Conservation (phyloP, 2,888 invertebrate genomes). For the Dicyrtoma fusca region DNA sequence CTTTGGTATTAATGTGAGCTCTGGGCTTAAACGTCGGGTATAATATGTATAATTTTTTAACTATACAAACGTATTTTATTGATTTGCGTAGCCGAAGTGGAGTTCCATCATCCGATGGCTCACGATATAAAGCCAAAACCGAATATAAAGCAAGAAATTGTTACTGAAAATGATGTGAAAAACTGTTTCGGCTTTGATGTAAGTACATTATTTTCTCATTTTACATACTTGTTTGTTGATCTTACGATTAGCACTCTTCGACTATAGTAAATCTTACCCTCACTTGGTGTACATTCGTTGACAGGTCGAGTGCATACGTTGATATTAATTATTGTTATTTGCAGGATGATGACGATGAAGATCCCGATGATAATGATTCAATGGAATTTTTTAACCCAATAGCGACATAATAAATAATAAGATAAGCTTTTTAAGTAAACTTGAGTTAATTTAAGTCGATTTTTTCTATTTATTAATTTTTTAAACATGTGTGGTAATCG, state of each 20-base stretch:
- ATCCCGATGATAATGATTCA: slow-evolving; percentile 49
- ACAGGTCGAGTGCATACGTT: not conserved
- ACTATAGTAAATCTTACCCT: too few species aligned
- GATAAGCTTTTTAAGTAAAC: too few species aligned
- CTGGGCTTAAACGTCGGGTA: too few species aligned
- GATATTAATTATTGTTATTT: slow-evolving; percentile 24
- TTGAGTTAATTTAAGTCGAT: too few species aligned
- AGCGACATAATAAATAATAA: slow-evolving; percentile 12
- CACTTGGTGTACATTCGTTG: too few species aligned
- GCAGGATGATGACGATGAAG: slow-evolving; percentile 57
- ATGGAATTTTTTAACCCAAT: slow-evolving; percentile 49
- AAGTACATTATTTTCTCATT: slow-evolving; percentile 58
- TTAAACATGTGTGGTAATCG: too few species aligned
- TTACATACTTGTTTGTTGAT: too few species aligned
- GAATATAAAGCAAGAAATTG: slow-evolving; percentile 60
- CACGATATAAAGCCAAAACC: slow-evolving; percentile 49
- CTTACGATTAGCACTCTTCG: too few species aligned
- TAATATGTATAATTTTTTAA: slow-evolving; percentile 58
- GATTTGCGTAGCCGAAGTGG: slow-evolving; percentile 56
- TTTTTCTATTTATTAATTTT: too few species aligned
- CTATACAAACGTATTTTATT: too few species aligned
- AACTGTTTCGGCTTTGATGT: slow-evolving; percentile 82
- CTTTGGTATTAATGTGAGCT: too few species aligned
- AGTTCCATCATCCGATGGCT: slow-evolving; percentile 58
- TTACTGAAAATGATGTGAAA: slow-evolving; percentile 70